Evolutionary conservation across 2,888 invertebrate species (phyloP).

Genomic region (Lobophora halterata): DNA sequence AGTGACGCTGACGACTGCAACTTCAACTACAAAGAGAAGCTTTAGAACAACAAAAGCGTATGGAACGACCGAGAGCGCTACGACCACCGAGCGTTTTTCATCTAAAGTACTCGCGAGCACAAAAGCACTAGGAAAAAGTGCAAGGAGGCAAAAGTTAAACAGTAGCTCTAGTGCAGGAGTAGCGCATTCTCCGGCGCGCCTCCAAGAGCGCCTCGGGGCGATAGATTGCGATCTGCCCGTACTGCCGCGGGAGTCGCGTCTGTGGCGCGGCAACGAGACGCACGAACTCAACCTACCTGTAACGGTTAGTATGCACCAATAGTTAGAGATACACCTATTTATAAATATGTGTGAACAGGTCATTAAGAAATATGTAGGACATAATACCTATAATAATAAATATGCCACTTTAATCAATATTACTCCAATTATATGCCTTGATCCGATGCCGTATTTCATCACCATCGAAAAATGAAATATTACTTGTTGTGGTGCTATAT

Average conservation of each 20-base stretch:
- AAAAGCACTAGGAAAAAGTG: constrained; percentile 65
- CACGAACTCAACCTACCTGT: constrained; percentile 85
- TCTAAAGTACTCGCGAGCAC: constrained; percentile 59
- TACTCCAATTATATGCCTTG: too few species aligned
- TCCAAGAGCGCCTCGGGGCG: constrained; percentile 83
- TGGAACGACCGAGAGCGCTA: constrained; percentile 52
- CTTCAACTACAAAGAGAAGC: constrained; percentile 62
- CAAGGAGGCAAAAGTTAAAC: constrained; percentile 70
- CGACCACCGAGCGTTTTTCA: constrained; percentile 54
- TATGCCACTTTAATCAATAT: too few species aligned
- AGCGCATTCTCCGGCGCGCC: constrained; percentile 68
- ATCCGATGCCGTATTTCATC: too few species aligned
- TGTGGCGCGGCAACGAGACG: constrained; percentile 87
- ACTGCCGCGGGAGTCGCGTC: constrained; percentile 82
- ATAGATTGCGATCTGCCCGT: constrained; percentile 84
- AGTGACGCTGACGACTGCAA: constrained; percentile 49
- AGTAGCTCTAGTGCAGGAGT: constrained; percentile 60
- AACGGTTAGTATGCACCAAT: constrained; percentile 76
- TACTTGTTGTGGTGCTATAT: too few species aligned
- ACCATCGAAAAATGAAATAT: too few species aligned
- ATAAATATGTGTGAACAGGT: too few species aligned
- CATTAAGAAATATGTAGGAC: too few species aligned
- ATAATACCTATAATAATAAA: too few species aligned
- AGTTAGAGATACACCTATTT: too few species aligned
- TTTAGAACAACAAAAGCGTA: constrained; percentile 64